phyloP scores from a whole-genome alignment of 2,888 invertebrate genomes.

The Lepeophtheirus nordmannii region DNA sequence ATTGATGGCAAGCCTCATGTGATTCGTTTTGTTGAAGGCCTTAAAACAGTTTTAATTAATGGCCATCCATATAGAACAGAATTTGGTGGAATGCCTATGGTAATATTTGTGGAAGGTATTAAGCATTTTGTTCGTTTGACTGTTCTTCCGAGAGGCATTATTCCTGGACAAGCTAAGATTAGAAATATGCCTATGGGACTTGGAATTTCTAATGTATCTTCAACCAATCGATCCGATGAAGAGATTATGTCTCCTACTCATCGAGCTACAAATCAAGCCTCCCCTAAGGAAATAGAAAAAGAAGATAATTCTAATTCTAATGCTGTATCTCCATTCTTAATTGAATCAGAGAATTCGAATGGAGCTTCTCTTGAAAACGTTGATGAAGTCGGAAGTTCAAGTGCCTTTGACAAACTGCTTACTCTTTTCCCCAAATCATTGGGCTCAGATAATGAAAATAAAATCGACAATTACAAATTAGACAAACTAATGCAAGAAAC shows the following conservation, averaged over 20 bases:
- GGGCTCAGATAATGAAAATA: neutral
- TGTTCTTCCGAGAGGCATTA: constrained; percentile 53
- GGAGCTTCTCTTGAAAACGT: constrained; percentile 3
- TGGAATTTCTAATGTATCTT: neutral
- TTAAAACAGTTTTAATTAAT: constrained; percentile 59
- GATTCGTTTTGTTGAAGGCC: constrained; percentile 60
- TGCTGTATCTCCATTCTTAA: neutral
- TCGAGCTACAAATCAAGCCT: neutral
- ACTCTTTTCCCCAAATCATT: neutral
- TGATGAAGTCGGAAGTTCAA: neutral
- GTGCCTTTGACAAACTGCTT: constrained; percentile 14
- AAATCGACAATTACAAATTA: neutral
- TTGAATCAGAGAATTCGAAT: neutral
- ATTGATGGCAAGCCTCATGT: constrained; percentile 55
- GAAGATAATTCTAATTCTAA: no score
- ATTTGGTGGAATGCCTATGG: constrained; percentile 67
- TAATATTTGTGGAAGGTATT: constrained; percentile 53
- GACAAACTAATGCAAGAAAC: neutral
- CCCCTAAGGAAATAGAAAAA: neutral
- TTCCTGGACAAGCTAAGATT: constrained; percentile 42
- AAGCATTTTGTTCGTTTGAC: constrained; percentile 64
- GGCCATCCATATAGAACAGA: constrained; percentile 47
- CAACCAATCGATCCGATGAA: neutral
- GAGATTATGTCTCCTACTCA: neutral
- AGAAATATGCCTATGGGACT: constrained; percentile 27